These are phyloP conservation scores for Strongylocentrotus purpuratus DNA, from an alignment of 35 echinoderm and acorn worm species.

Conservation along the genomic window DNA sequence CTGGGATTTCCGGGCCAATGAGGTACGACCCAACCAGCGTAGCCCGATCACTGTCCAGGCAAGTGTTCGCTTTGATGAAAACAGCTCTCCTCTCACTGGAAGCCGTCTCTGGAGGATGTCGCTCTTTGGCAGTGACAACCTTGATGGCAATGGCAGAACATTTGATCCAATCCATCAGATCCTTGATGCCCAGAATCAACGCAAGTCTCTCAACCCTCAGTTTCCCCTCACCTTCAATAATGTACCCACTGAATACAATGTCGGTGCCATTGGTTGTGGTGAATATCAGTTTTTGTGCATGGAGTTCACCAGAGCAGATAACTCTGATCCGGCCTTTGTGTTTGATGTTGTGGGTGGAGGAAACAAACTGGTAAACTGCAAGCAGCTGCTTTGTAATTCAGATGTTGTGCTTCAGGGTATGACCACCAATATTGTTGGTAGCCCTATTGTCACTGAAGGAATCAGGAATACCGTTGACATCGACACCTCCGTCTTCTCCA, in stretches of 20 bases:
- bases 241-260: conserved; percentile 49
- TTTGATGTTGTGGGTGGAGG: conserved; percentile 53
- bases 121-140: conserved; percentile 71
- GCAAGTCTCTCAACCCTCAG: conserved; percentile 39
- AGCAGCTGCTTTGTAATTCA: conserved; percentile 58
- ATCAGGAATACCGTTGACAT: conserved; percentile 66
- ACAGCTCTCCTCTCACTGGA: conserved; percentile 58
- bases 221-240: conserved; percentile 49
- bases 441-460: conserved; percentile 58
- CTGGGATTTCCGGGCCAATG: conserved; percentile 69
- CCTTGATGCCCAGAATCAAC: conserved; percentile 52
- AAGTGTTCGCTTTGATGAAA: conserved; percentile 47
- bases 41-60: conserved; percentile 50
- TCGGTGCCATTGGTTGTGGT: conserved; percentile 69
- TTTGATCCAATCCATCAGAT: conserved; percentile 56
- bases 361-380: conserved; percentile 60
- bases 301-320: conserved; percentile 65
- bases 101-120: conserved; percentile 73
- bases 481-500: conserved; percentile 60
- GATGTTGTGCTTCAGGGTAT: conserved; percentile 66
- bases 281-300: conserved; percentile 68
- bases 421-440: conserved; percentile 60
- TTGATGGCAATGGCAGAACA: conserved; percentile 66
- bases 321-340: conserved; percentile 58
- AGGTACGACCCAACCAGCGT: background rate